These are phyloP conservation scores for Glandiceps talaboti DNA, from an alignment of 53 echinoderm and acorn worm genomes.

Conservation along the genomic window DNA sequence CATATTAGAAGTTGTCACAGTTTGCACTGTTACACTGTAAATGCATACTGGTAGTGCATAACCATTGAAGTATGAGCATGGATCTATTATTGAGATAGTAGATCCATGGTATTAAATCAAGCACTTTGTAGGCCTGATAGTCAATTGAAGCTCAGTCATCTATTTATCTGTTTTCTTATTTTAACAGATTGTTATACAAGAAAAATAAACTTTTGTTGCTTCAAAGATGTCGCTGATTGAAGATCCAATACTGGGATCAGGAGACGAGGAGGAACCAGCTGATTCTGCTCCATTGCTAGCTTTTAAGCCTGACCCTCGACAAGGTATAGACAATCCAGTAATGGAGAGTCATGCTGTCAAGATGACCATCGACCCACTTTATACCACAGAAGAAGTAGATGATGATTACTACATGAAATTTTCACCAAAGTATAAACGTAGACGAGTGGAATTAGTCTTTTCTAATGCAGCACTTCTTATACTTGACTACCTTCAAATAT, in stretches of 20 bases:
- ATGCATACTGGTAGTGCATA: too few relatives aligned
- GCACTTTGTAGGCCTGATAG: too few relatives aligned
- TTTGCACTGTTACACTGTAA: too few relatives aligned
- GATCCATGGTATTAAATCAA: too few relatives aligned
- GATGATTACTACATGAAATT: constrained; percentile 46
- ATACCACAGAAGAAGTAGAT: constrained; percentile 27
- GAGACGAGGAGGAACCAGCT: constrained; percentile 20
- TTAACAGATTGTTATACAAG: too few relatives aligned
- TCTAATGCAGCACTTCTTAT: constrained; percentile 55
- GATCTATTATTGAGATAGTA: too few relatives aligned
- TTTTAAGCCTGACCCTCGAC: constrained; percentile 11
- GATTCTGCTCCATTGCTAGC: constrained; percentile 58
- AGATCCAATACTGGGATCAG: background rate
- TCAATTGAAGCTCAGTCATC: too few relatives aligned
- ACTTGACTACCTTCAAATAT: constrained; percentile 79
- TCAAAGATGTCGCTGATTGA: too few relatives aligned
- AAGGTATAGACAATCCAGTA: constrained; percentile 45
- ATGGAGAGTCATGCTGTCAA: constrained; percentile 34
- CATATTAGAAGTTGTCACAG: too few relatives aligned
- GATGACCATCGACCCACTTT: constrained; percentile 5
- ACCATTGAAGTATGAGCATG: too few relatives aligned
- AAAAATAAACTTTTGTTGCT: too few relatives aligned
- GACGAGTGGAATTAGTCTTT: constrained; percentile 47
- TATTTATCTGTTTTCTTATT: too few relatives aligned
- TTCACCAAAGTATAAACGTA: constrained; percentile 60